Percentiles rank a stretch among this genome's conserved stretches.
phyloP scores from a whole-genome alignment of 2,888 invertebrate species.

The Pandemis heparana region DNA sequence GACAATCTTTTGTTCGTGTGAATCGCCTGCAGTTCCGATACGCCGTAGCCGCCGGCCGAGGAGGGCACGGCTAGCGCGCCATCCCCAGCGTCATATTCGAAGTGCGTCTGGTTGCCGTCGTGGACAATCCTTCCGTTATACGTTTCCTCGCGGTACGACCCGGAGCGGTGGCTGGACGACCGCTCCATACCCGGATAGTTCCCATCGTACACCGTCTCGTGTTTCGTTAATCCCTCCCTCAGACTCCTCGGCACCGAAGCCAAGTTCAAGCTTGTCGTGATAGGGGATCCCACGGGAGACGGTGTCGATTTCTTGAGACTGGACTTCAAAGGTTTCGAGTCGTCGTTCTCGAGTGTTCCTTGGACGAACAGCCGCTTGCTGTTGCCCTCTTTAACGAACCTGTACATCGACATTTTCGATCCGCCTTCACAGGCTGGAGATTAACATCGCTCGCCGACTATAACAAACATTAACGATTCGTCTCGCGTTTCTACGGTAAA shows the following conservation, averaged over 20 bases:
- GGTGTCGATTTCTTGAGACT: slow-evolving; percentile 81
- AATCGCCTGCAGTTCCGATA: slow-evolving; percentile 89
- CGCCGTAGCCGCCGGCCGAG: slow-evolving; percentile 75
- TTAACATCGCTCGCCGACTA: slow-evolving; percentile 63
- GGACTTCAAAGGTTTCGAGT: slow-evolving; percentile 81
- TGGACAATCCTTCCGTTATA: slow-evolving; percentile 80
- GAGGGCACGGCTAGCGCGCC: slow-evolving; percentile 76
- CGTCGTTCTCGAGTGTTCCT: slow-evolving; percentile 88
- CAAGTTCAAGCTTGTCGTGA: slow-evolving; percentile 87
- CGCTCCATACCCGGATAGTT: slow-evolving; percentile 80
- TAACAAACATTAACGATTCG: slow-evolving; percentile 74
- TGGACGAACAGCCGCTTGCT: slow-evolving; percentile 91
- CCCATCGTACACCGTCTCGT: slow-evolving; percentile 81
- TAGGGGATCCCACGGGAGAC: slow-evolving; percentile 86
- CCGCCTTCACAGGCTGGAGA: slow-evolving; percentile 66
- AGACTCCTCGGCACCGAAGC: slow-evolving; percentile 84
- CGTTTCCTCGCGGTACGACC: slow-evolving; percentile 75
- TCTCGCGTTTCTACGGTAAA: slow-evolving; percentile 59
- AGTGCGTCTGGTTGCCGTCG: slow-evolving; percentile 82
- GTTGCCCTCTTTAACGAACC: slow-evolving; percentile 90
- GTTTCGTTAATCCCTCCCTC: slow-evolving; percentile 82
- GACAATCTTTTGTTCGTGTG: slow-evolving; percentile 93
- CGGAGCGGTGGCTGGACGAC: slow-evolving; percentile 72
- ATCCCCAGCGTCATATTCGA: slow-evolving; percentile 78
- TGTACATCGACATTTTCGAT: slow-evolving; percentile 89